Evolutionary conservation across 92 coral and sea anemone species (phyloP).

Genomic region (Heteractis magnifica): DNA sequence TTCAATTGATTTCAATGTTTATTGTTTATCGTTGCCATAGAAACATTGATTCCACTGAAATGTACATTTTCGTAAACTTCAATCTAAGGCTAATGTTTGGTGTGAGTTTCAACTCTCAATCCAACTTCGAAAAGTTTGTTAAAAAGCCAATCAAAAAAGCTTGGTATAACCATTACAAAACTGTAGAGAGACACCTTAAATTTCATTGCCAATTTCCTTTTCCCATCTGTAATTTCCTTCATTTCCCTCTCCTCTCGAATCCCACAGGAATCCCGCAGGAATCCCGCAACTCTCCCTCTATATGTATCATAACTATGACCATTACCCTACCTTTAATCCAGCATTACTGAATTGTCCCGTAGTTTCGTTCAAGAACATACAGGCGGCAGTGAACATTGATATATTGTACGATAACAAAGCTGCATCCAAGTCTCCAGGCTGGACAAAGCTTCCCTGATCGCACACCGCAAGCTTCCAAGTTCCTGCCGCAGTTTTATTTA

Average conservation of each 20-base stretch:
- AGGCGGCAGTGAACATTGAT: conserved; percentile 66
- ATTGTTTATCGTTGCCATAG: too few relatives aligned
- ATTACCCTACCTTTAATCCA: conserved; percentile 72
- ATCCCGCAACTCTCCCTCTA: not conserved
- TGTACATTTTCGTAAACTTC: too few relatives aligned
- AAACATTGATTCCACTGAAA: too few relatives aligned
- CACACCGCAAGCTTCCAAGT: conserved; percentile 50
- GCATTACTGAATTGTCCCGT: conserved; percentile 48
- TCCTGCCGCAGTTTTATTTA: conserved; percentile 83
- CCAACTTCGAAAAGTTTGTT: too few relatives aligned
- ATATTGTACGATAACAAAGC: conserved; percentile 36
- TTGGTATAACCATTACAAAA: too few relatives aligned
- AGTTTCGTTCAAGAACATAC: conserved; percentile 59
- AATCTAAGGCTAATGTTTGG: too few relatives aligned
- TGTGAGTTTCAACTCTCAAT: too few relatives aligned
- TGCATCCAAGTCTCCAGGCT: conserved; percentile 12
- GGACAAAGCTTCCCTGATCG: conserved; percentile 1
- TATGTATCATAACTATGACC: not conserved
- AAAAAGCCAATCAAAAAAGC: too few relatives aligned
- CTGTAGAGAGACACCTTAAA: too few relatives aligned
- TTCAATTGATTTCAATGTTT: too few relatives aligned
- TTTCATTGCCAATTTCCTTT: too few relatives aligned
- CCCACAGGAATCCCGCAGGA: not conserved
- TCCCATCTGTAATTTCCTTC: not conserved
- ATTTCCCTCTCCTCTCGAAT: not conserved